These are phyloP conservation scores for Picus viridis DNA, from an alignment of 2,797 vertebrate species.

Conservation along the genomic window DNA sequence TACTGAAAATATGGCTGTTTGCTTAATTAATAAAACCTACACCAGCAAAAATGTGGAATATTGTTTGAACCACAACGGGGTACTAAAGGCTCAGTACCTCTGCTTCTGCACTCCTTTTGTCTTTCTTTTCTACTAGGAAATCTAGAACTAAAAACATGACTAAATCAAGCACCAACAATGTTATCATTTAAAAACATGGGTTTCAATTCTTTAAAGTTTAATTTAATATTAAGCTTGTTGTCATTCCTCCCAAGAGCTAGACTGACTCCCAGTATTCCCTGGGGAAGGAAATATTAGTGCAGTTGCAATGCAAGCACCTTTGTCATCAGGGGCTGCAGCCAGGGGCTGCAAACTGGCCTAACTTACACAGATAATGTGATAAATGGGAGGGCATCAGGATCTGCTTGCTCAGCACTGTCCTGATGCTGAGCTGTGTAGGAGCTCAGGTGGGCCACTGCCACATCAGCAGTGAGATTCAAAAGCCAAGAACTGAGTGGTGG, in stretches of 20 bases:
- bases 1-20: not conserved
- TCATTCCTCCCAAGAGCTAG: not conserved
- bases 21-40: not conserved
- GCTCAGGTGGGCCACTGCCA: no score
- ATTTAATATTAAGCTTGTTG: not conserved
- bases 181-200: not conserved
- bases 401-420: no score
- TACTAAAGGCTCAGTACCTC: not conserved
- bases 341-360: no score
- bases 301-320: not conserved
- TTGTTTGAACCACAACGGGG: not conserved
- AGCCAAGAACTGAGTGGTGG: no score
- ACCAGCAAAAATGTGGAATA: not conserved
- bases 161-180: not conserved
- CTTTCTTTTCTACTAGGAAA: not conserved
- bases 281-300: not conserved
- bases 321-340: not conserved
- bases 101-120: not conserved
- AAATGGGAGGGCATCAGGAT: no score
- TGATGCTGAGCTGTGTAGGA: no score
- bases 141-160: not conserved
- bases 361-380: no score
- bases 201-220: not conserved
- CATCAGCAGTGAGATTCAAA: no score
- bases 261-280: not conserved